These are phyloP conservation scores for Plebejus argus DNA, from an alignment of 2,888 invertebrate genomes.

Conservation along the genomic window DNA sequence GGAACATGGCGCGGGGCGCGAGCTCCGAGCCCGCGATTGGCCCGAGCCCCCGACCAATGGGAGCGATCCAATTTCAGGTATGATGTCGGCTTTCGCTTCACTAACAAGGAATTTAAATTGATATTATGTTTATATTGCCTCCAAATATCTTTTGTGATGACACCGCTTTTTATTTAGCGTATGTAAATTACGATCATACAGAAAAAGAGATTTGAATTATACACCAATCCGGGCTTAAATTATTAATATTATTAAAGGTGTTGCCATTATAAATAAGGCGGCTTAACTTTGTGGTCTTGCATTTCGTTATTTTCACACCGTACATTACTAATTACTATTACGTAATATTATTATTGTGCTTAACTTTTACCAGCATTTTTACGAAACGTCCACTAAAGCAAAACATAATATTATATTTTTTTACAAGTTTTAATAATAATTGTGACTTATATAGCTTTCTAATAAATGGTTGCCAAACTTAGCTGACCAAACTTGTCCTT, in stretches of 20 bases:
- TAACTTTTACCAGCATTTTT: background rate
- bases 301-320: background rate
- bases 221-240: slow-evolving; percentile 71
- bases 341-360: background rate
- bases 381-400: too few species aligned
- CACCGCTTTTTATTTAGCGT: slow-evolving; percentile 81
- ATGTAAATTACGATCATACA: slow-evolving; percentile 79
- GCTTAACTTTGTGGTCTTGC: slow-evolving; percentile 23
- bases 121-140: slow-evolving; percentile 81
- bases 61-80: slow-evolving; percentile 62
- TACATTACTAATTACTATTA: background rate
- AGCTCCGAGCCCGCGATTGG: slow-evolving; percentile 55
- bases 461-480: background rate
- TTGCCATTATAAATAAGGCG: slow-evolving; percentile 46
- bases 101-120: slow-evolving; percentile 82
- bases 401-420: too few species aligned
- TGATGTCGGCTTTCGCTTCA: slow-evolving; percentile 80
- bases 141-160: slow-evolving; percentile 81
- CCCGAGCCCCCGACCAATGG: slow-evolving; percentile 56
- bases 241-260: slow-evolving; percentile 68
- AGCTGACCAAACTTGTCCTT: too few species aligned
- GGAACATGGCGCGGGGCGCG: slow-evolving; percentile 41
- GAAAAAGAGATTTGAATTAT: slow-evolving; percentile 78
- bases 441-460: background rate
- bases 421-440: too few species aligned